Evolutionary conservation across 2,888 invertebrate genomes (phyloP).

Genomic region (Danaus chrysippus): DNA sequence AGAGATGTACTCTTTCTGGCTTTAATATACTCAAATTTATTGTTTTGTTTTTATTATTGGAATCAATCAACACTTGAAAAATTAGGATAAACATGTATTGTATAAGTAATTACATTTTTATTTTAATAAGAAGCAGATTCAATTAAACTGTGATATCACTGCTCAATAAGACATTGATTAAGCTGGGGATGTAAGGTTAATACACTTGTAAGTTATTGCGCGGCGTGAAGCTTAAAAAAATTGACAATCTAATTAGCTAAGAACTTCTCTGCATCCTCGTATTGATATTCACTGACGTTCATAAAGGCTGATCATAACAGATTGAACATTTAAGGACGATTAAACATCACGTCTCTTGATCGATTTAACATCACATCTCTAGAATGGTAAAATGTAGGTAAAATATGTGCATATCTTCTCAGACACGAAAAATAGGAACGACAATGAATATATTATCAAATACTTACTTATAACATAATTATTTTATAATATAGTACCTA

Average conservation of each 20-base stretch:
- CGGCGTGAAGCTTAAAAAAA: conserved; percentile 38
- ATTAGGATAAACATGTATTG: too few relatives aligned
- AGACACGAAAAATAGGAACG: too few relatives aligned
- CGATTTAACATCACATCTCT: too few relatives aligned
- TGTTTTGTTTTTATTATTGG: too few relatives aligned
- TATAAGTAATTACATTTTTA: neutral
- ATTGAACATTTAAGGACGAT: conserved; percentile 6
- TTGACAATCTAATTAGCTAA: conserved; percentile 70
- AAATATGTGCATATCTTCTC: too few relatives aligned
- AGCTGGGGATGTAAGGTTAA: conserved; percentile 42
- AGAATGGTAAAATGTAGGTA: too few relatives aligned
- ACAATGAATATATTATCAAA: too few relatives aligned
- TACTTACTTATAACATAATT: too few relatives aligned
- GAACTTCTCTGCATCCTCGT: conserved; percentile 40
- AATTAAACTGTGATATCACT: conserved; percentile 16
- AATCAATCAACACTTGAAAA: too few relatives aligned
- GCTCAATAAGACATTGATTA: conserved; percentile 41
- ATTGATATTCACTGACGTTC: conserved; percentile 31
- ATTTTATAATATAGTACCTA: too few relatives aligned
- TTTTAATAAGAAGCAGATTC: conserved; percentile 9
- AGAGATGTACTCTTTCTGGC: too few relatives aligned
- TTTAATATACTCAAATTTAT: too few relatives aligned
- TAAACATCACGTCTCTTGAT: neutral
- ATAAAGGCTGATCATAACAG: conserved; percentile 32
- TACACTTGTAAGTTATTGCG: conserved; percentile 47